phyloP scores from a whole-genome alignment of 2,113 vertebrate genomes.

The Bungarus multicinctus region DNA sequence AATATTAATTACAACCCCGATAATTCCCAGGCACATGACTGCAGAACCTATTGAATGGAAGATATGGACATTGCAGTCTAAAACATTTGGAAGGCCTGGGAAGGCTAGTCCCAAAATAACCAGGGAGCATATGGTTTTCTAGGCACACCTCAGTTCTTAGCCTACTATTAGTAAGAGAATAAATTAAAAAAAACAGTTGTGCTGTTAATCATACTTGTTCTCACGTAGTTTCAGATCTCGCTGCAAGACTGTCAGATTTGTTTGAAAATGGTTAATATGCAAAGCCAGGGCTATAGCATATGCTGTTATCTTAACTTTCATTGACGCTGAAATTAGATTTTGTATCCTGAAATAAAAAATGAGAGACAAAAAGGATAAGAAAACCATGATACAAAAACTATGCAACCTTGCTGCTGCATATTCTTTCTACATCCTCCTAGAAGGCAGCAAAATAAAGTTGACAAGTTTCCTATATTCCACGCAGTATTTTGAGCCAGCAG shows the following conservation, averaged over 20 bases:
- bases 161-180: not conserved
- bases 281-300: slow-evolving; percentile 69
- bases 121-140: not conserved
- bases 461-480: not conserved
- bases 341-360: slow-evolving; percentile 58
- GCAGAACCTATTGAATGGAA: not conserved
- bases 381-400: not conserved
- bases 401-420: not conserved
- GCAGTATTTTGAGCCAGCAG: too few relatives aligned
- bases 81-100: too few relatives aligned
- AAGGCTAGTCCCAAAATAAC: not conserved
- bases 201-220: slow-evolving; percentile 59
- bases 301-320: slow-evolving; percentile 73
- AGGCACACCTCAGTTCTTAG: not conserved
- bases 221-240: slow-evolving; percentile 74
- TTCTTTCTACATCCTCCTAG: not conserved
- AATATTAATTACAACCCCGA: not conserved
- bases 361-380: not conserved
- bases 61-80: not conserved
- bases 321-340: slow-evolving; percentile 73
- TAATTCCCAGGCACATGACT: not conserved
- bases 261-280: slow-evolving; percentile 73
- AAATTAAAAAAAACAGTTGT: not conserved
- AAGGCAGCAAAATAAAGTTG: not conserved
- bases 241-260: slow-evolving; percentile 70